Percentiles rank a stretch among this genome's conserved stretches.
Evolutionary conservation across 2,113 vertebrate species (phyloP).

Genomic region (Cyanoderma ruficeps): DNA sequence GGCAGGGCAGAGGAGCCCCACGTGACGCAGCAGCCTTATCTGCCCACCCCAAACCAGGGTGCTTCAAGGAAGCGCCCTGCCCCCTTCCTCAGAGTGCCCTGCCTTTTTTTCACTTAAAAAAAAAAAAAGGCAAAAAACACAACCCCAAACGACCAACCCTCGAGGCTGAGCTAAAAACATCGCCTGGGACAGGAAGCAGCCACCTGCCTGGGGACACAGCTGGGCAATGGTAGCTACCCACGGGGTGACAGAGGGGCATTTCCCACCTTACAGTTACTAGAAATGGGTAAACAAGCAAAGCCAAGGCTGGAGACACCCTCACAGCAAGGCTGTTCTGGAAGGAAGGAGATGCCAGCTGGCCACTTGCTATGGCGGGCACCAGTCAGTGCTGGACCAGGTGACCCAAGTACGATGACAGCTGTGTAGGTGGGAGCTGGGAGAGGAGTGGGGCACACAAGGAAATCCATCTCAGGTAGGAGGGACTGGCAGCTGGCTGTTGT

Average conservation of each 20-base stretch:
- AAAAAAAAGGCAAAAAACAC: not conserved
- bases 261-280: not conserved
- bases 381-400: not conserved
- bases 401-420: accelerated
- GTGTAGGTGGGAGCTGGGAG: not conserved
- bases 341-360: not conserved
- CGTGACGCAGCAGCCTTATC: not conserved
- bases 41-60: constrained; percentile 17
- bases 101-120: not conserved
- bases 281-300: not conserved
- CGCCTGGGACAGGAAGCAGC: not conserved
- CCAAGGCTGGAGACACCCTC: not conserved
- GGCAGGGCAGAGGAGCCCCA: not conserved
- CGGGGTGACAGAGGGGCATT: not conserved
- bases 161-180: not conserved
- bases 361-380: accelerated
- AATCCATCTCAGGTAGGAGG: not conserved
- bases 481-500: not conserved
- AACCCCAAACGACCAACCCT: not conserved
- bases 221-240: not conserved
- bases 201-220: not conserved
- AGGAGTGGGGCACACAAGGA: not conserved
- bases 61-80: constrained; percentile 8
- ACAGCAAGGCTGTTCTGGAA: not conserved
- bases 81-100: not conserved